phyloP scores from a whole-genome alignment of 1,140 invertebrate species.

The Drosophila jambulina region DNA sequence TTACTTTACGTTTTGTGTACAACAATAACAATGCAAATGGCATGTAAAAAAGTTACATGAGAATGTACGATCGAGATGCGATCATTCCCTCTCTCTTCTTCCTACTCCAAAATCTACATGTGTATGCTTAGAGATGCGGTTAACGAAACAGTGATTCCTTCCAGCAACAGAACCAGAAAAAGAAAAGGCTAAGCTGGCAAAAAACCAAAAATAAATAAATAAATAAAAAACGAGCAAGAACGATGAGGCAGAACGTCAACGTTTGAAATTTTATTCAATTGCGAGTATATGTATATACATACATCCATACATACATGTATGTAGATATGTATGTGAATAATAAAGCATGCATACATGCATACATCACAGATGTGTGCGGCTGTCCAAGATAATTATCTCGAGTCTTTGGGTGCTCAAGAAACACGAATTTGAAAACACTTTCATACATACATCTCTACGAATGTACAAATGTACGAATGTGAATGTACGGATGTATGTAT shows the following conservation, averaged over 20 bases:
- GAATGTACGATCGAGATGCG: slow-evolving; percentile 12
- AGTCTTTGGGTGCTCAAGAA: slow-evolving; percentile 20
- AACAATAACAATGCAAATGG: slow-evolving; percentile 2
- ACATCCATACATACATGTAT: slow-evolving; percentile 13
- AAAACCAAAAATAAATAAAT: slow-evolving; percentile 20
- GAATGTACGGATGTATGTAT: slow-evolving; percentile 13
- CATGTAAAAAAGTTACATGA: slow-evolving; percentile 4
- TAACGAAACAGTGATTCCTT: slow-evolving; percentile 12
- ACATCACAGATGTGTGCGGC: slow-evolving; percentile 19
- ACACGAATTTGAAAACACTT: slow-evolving; percentile 24
- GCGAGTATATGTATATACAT: slow-evolving; percentile 8
- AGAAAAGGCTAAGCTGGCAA: slow-evolving; percentile 7
- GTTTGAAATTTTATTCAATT: slow-evolving; percentile 22
- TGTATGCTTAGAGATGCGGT: slow-evolving; percentile 2
- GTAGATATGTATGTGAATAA: slow-evolving; percentile 13
- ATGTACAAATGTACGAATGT: slow-evolving; percentile 13
- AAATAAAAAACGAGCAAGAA: slow-evolving; percentile 14
- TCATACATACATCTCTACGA: slow-evolving; percentile 8
- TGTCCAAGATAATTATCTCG: slow-evolving; percentile 21
- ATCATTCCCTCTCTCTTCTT: slow-evolving; percentile 9
- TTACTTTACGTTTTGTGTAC: slow-evolving; percentile 18
- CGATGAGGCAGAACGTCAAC: slow-evolving; percentile 13
- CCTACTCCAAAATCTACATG: not conserved
- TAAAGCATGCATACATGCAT: slow-evolving; percentile 29
- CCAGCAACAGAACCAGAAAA: not conserved